A percentile compares a stretch with the other conserved stretches of the same genome.
Evolutionary conservation across 53 echinoderm and acorn worm genomes (phyloP).

Genomic region (Echinometra lucunter): DNA sequence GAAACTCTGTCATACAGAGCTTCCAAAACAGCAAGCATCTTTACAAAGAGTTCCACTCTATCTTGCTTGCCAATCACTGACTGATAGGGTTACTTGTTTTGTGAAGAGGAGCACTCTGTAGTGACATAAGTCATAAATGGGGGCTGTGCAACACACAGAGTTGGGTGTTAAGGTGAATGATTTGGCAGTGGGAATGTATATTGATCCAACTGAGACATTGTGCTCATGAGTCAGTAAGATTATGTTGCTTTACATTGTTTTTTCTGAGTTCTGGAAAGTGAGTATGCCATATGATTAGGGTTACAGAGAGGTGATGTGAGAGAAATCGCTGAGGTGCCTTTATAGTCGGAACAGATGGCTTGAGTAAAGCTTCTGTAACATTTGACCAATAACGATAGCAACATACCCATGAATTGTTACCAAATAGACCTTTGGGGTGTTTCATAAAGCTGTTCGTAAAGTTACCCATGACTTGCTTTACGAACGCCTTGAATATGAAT

Average conservation of each 20-base stretch:
- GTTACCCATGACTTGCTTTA: too few species aligned
- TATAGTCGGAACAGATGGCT: not conserved
- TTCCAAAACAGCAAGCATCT: too few species aligned
- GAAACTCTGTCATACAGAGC: too few species aligned
- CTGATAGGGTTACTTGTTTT: not conserved
- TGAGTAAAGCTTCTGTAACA: too few species aligned
- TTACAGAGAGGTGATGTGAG: slow-evolving; percentile 17
- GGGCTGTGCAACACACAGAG: not conserved
- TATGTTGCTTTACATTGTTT: not conserved
- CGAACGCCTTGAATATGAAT: too few species aligned
- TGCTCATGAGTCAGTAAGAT: not conserved
- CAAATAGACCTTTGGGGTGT: too few species aligned
- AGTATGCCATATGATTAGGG: not conserved
- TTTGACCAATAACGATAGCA: too few species aligned
- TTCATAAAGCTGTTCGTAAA: too few species aligned
- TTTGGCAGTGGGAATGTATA: not conserved
- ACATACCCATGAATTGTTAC: too few species aligned
- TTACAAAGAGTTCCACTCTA: too few species aligned
- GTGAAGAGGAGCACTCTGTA: not conserved
- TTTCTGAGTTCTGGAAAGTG: slow-evolving; percentile 1
- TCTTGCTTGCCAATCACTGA: not conserved
- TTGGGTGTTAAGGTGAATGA: not conserved
- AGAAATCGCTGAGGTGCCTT: not conserved
- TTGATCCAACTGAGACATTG: not conserved
- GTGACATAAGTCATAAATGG: not conserved